Conservation (phyloP, 1,140 invertebrate genomes). For the Ostrea denselamellosa region DNA sequence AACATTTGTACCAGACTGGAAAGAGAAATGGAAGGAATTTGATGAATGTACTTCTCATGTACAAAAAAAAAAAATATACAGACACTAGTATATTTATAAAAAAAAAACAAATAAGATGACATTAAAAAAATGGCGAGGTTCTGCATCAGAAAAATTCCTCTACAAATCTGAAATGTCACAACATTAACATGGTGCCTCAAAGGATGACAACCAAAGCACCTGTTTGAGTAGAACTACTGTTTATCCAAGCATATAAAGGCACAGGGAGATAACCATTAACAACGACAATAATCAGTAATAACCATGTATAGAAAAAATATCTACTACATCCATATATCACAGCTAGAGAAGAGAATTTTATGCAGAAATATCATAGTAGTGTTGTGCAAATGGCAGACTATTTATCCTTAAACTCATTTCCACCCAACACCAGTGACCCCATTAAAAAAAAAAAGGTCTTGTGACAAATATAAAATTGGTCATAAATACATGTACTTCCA, state of each 20-base stretch:
- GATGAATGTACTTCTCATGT: no score
- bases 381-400: no score
- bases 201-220: background rate
- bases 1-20: background rate
- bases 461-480: no score
- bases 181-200: background rate
- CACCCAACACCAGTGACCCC: no score
- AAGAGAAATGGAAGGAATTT: no score
- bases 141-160: background rate
- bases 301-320: constrained; percentile 23
- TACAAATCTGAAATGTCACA: background rate
- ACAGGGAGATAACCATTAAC: constrained; percentile 23
- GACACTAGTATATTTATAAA: no score
- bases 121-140: background rate
- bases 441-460: no score
- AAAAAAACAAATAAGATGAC: no score
- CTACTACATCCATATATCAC: constrained; percentile 1
- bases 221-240: background rate
- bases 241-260: background rate
- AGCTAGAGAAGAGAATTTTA: constrained; percentile 31
- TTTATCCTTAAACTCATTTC: no score
- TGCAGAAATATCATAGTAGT: no score
- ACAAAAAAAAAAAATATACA: no score
- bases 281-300: background rate
- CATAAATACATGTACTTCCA: no score